A percentile compares a stretch with the other conserved stretches of the same genome.
These are phyloP conservation scores for Esox masquinongy DNA, from an alignment of 2,797 vertebrate species.

Conservation along the genomic window DNA sequence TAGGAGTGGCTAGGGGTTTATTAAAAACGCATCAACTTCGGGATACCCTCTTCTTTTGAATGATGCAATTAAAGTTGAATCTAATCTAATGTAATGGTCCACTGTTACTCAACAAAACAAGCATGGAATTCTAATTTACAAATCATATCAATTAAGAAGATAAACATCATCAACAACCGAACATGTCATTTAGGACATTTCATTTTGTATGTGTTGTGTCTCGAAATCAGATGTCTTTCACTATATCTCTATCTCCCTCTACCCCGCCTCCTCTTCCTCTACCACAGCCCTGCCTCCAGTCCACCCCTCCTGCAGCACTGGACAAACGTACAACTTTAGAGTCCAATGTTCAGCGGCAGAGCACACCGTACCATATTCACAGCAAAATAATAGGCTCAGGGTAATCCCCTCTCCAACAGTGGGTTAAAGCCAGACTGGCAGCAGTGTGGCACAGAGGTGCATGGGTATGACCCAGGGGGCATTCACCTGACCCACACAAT, in stretches of 20 bases:
- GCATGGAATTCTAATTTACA: too few species aligned
- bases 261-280: background rate
- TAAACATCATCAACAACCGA: too few species aligned
- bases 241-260: background rate
- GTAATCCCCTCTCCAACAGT: constrained; percentile 51
- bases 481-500: constrained; percentile 15
- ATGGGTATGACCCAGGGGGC: constrained; percentile 30
- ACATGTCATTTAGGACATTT: too few species aligned
- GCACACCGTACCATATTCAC: constrained; percentile 30
- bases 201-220: too few species aligned
- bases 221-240: too few species aligned
- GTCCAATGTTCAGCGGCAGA: constrained; percentile 35
- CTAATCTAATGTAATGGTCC: too few species aligned
- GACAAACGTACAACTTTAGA: constrained; percentile 25
- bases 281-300: constrained; percentile 4
- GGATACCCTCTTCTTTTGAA: too few species aligned
- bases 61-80: too few species aligned
- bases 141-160: too few species aligned
- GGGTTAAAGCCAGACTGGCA: constrained; percentile 36
- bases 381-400: constrained; percentile 52
- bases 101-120: too few species aligned
- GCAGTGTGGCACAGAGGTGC: constrained; percentile 20
- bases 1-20: too few species aligned
- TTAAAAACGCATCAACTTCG: too few species aligned
- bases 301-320: constrained; percentile 7